Percentiles rank a stretch among this genome's conserved stretches.
Evolutionary conservation across 2,888 invertebrate species (phyloP).

Genomic region (Xylota segnis): DNA sequence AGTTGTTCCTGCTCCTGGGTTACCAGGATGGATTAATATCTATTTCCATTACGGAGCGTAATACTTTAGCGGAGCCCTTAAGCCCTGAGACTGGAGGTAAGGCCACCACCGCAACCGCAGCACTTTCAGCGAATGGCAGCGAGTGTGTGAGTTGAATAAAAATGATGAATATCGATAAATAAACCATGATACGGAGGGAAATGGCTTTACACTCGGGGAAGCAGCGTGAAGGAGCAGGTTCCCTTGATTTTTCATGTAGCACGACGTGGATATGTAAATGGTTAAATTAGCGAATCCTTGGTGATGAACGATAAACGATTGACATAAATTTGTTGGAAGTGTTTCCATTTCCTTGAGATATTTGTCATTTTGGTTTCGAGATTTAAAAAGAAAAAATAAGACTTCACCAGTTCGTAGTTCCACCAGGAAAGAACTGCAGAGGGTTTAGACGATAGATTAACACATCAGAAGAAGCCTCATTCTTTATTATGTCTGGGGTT

Average conservation of each 20-base stretch:
- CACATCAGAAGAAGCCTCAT: no score
- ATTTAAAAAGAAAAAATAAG: no score
- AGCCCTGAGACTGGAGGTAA: neutral
- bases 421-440: no score
- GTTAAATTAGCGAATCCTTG: slow-evolving; percentile 30
- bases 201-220: slow-evolving; percentile 39
- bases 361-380: slow-evolving; percentile 5
- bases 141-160: slow-evolving; percentile 22
- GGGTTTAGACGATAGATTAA: no score
- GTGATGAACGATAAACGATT: slow-evolving; percentile 3
- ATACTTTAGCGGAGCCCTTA: neutral
- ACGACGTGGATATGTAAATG: neutral
- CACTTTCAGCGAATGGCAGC: neutral
- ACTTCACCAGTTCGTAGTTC: no score
- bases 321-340: slow-evolving; percentile 17
- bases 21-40: slow-evolving; percentile 10
- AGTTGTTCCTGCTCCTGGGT: neutral
- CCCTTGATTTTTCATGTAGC: neutral
- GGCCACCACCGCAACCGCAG: neutral
- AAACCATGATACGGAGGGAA: slow-evolving; percentile 11
- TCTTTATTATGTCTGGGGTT: no score
- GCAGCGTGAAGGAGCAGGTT: neutral
- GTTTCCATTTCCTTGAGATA: neutral
- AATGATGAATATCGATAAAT: slow-evolving; percentile 33
- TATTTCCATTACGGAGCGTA: slow-evolving; percentile 20